Percentiles rank a stretch among this genome's conserved stretches.
These are phyloP conservation scores for Illadopsis cleaveri DNA, from an alignment of 2,113 vertebrate species.

Conservation along the genomic window DNA sequence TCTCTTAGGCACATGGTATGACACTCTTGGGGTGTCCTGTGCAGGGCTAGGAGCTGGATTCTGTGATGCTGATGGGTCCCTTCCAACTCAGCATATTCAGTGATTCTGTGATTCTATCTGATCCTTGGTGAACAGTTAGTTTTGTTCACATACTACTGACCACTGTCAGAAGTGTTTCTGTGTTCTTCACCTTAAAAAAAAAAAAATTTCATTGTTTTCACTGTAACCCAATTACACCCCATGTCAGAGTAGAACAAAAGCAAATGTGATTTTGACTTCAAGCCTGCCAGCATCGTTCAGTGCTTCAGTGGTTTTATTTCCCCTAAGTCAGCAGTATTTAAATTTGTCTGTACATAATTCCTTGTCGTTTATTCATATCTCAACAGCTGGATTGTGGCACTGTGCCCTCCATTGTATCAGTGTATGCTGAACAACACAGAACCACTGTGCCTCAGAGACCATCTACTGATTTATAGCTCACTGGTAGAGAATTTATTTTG, in stretches of 20 bases:
- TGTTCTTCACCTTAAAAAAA: not conserved
- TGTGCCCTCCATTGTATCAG: not conserved
- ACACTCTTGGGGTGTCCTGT: not conserved
- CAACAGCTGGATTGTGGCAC: slow-evolving; percentile 26
- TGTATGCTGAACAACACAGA: not conserved
- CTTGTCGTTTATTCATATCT: slow-evolving; percentile 11
- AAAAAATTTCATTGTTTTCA: not conserved
- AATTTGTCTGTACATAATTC: slow-evolving; percentile 46
- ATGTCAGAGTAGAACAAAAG: slow-evolving; percentile 27
- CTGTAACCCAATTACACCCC: not conserved
- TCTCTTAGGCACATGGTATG: not conserved
- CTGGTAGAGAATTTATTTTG: not conserved
- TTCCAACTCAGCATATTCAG: not conserved
- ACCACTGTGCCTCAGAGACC: not conserved
- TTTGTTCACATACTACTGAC: not conserved
- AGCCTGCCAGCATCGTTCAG: not conserved
- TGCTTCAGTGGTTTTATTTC: slow-evolving; percentile 16
- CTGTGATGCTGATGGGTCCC: not conserved
- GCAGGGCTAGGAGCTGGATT: not conserved
- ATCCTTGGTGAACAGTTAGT: not conserved
- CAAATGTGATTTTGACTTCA: slow-evolving; percentile 34
- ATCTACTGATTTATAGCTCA: not conserved
- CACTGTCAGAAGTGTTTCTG: not conserved
- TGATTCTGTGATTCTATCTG: not conserved
- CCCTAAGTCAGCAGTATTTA: slow-evolving; percentile 42